A percentile compares a stretch with the other conserved stretches of the same genome.
These are phyloP conservation scores for Spinus pinus DNA, from an alignment of 2,797 vertebrate species.

Conservation along the genomic window DNA sequence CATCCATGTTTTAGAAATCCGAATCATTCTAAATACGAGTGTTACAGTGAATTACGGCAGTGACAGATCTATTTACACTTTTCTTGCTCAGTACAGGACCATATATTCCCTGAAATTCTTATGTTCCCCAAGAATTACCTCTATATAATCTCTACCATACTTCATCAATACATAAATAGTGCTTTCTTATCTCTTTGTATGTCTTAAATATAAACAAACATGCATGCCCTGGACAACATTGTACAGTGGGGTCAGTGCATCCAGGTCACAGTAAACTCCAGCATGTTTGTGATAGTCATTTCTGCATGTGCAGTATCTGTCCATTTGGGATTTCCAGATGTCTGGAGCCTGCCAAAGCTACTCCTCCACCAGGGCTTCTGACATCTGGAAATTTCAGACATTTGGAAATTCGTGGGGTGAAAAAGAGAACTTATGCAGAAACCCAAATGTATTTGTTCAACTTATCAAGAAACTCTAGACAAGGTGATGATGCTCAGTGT, in stretches of 20 bases:
- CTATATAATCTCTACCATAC: not conserved
- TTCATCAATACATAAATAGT: not conserved
- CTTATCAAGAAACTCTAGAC: not conserved
- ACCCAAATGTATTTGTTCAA: not conserved
- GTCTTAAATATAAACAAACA: not conserved
- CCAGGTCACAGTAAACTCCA: not conserved
- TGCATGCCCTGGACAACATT: not conserved
- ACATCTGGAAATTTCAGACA: not conserved
- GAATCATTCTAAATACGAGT: not conserved
- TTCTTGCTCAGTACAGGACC: not conserved
- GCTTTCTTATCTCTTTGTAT: not conserved
- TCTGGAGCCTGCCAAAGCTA: not conserved
- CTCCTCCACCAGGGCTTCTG: not conserved
- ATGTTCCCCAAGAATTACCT: not conserved
- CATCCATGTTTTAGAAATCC: not conserved
- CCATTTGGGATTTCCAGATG: not conserved
- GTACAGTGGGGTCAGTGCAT: not conserved
- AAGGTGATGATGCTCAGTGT: not conserved
- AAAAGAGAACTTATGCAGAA: not conserved
- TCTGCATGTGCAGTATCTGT: not conserved
- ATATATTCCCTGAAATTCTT: not conserved
- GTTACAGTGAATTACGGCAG: not conserved
- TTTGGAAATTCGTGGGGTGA: not conserved
- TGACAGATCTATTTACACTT: not conserved
- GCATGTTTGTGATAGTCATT: not conserved